Percentiles rank a stretch among this genome's conserved stretches.
Evolutionary conservation across 2,113 vertebrate species (phyloP).

Genomic region (Chionis minor): DNA sequence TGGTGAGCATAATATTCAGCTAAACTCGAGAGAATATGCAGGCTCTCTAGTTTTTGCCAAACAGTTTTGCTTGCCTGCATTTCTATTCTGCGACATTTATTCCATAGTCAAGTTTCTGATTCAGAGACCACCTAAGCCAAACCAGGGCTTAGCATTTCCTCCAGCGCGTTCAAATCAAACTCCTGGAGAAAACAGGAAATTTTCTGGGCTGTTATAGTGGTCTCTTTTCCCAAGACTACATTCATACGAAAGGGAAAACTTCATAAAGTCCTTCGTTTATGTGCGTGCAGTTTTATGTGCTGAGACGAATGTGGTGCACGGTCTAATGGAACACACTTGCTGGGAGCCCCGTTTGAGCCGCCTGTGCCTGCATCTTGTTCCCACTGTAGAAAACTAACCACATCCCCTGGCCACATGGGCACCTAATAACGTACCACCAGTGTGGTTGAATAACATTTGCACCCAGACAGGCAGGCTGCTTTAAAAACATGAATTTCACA

Average conservation of each 20-base stretch:
- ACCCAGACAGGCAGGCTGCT: not conserved
- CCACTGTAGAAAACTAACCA: not conserved
- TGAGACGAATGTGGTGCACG: not conserved
- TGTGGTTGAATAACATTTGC: not conserved
- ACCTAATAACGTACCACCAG: not conserved
- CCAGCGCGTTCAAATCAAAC: not conserved
- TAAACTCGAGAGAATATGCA: not conserved
- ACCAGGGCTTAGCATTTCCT: not conserved
- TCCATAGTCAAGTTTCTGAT: not conserved
- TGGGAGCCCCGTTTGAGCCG: not conserved
- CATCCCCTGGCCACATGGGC: not conserved
- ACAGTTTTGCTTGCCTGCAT: not conserved
- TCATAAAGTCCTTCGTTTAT: not conserved
- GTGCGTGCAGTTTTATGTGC: slow-evolving; percentile 36
- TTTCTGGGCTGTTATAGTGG: not conserved
- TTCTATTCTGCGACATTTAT: slow-evolving; percentile 14
- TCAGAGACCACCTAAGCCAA: slow-evolving; percentile 18
- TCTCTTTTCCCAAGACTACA: not conserved
- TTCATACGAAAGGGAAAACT: not conserved
- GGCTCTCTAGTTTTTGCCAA: not conserved
- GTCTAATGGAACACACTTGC: not conserved
- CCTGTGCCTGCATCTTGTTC: not conserved
- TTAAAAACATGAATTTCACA: not conserved
- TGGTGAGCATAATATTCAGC: slow-evolving; percentile 11
- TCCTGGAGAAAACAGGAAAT: not conserved